A percentile compares a stretch with the other conserved stretches of the same genome.
These are phyloP conservation scores for Patagioenas fasciata DNA, from an alignment of 2,113 vertebrate species.

Conservation along the genomic window DNA sequence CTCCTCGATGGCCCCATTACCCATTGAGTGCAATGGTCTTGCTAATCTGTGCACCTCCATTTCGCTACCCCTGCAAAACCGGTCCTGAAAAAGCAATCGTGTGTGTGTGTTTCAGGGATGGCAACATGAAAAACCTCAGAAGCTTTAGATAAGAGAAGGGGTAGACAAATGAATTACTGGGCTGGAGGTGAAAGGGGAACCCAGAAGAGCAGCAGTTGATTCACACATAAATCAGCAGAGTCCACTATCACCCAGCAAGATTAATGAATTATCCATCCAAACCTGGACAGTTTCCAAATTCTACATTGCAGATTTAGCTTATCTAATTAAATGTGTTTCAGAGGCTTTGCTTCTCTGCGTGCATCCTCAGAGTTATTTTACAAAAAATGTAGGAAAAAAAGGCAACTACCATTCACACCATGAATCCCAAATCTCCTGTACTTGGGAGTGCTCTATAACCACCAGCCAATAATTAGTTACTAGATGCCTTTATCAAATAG, in stretches of 20 bases:
- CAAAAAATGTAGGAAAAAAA: background rate
- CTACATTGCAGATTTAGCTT: slow-evolving; percentile 30
- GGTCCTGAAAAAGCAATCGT: background rate
- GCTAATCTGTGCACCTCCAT: background rate
- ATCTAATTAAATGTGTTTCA: slow-evolving; percentile 40
- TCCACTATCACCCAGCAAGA: background rate
- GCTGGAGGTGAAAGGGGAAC: background rate
- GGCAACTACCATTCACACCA: background rate
- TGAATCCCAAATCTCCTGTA: background rate
- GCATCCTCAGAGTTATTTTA: slow-evolving; percentile 4
- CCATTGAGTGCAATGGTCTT: fast-evolving
- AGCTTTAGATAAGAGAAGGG: background rate
- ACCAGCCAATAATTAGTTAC: background rate
- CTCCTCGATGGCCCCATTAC: background rate
- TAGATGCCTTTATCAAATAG: background rate
- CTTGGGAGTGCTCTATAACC: background rate
- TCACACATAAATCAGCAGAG: background rate
- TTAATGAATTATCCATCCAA: slow-evolving; percentile 1
- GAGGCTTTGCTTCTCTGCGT: background rate
- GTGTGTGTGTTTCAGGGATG: background rate
- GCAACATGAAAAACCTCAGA: background rate
- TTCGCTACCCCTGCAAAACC: background rate
- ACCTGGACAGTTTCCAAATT: slow-evolving; percentile 1
- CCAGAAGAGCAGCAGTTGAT: background rate
- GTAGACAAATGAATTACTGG: background rate